Evolutionary conservation across 2,113 vertebrate genomes (phyloP).

Genomic region (Sardina pilchardus): DNA sequence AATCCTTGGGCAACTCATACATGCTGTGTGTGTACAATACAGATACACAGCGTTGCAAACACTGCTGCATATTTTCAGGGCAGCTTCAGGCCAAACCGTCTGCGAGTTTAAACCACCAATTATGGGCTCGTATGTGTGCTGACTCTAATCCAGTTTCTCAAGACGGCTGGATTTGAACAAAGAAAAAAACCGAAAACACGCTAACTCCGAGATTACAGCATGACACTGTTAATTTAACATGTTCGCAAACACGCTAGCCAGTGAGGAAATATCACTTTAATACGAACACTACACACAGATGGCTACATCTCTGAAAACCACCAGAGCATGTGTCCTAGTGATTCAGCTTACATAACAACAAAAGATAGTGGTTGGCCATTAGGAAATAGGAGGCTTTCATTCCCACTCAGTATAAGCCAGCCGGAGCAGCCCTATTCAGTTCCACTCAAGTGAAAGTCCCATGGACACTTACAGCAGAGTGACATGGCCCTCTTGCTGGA

Average conservation of each 20-base stretch:
- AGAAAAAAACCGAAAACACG: not conserved
- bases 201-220: not conserved
- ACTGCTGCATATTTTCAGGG: not conserved
- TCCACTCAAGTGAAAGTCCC: not conserved
- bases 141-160: not conserved
- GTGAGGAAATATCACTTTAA: not conserved
- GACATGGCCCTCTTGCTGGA: not conserved
- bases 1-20: not conserved
- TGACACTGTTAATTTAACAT: not conserved
- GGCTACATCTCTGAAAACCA: not conserved
- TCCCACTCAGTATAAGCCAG: not conserved
- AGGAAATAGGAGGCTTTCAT: not conserved
- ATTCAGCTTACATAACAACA: conserved; percentile 9
- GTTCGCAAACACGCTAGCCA: not conserved
- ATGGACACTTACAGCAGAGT: not conserved
- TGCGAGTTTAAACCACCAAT: not conserved
- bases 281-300: not conserved
- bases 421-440: not conserved
- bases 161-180: not conserved
- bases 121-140: not conserved
- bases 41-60: not conserved
- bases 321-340: not conserved
- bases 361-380: not conserved
- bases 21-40: too few relatives aligned
- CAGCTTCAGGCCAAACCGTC: not conserved